Conservation (phyloP, 2,113 vertebrate genomes). For the Apodemus speciosus region DNA sequence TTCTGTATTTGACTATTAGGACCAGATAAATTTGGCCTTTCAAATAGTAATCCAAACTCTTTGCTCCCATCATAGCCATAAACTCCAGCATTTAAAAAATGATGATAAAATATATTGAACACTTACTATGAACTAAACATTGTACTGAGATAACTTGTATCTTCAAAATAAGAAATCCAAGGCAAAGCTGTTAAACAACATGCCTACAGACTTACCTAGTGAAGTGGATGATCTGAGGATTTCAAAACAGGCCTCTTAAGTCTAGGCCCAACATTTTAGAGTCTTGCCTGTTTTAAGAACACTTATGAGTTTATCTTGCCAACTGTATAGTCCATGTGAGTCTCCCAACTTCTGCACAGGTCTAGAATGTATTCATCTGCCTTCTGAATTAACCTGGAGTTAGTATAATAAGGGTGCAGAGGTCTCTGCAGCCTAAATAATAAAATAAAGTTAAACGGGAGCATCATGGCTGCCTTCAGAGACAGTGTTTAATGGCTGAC, state of each 20-base stretch:
- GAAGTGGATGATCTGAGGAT: background rate
- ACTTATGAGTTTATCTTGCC: background rate
- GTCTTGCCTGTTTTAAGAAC: background rate
- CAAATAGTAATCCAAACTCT: background rate
- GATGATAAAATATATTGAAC: background rate
- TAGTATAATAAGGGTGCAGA: background rate
- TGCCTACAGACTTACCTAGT: background rate
- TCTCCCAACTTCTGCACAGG: background rate
- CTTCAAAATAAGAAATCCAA: background rate
- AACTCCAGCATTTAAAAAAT: background rate
- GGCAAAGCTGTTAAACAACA: background rate
- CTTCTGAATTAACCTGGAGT: slow-evolving; percentile 27
- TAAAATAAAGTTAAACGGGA: background rate
- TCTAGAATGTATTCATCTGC: background rate
- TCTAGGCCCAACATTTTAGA: background rate
- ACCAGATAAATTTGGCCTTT: slow-evolving; percentile 7
- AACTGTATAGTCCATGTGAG: background rate
- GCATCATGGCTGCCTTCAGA: background rate
- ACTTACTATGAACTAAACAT: background rate
- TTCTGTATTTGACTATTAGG: slow-evolving; percentile 43
- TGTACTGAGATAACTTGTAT: background rate
- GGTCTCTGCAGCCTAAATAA: background rate
- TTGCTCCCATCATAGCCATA: background rate
- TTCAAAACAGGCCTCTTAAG: background rate
- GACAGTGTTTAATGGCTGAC: background rate